A percentile compares a stretch with the other conserved stretches of the same genome.
Conservation (phyloP, 2,113 vertebrate genomes). For the Mirza zaza region DNA sequence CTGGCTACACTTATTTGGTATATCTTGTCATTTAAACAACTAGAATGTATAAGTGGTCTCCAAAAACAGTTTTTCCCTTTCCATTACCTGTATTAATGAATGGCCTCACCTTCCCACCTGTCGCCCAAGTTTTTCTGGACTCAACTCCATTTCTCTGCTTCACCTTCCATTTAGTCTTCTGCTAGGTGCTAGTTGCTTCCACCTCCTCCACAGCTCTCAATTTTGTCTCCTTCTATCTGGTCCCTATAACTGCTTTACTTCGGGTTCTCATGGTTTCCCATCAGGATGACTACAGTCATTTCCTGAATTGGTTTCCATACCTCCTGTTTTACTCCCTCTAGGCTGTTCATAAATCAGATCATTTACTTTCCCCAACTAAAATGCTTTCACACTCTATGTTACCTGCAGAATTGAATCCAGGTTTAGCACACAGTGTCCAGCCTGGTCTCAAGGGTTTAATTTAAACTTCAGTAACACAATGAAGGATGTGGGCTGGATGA, state of each 20-base stretch:
- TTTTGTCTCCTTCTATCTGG: not conserved
- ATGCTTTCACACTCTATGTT: not conserved
- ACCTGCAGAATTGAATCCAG: not conserved
- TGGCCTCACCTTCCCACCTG: too few relatives aligned
- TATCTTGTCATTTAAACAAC: not conserved
- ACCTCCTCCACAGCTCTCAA: not conserved
- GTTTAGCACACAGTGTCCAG: not conserved
- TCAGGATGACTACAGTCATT: not conserved
- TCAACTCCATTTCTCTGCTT: not conserved
- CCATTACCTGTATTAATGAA: not conserved
- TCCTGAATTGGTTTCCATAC: not conserved
- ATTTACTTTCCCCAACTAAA: slow-evolving; percentile 16
- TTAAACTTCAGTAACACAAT: not conserved
- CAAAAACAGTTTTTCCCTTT: not conserved
- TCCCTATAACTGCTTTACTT: not conserved
- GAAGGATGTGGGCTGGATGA: not conserved
- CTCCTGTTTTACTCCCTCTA: not conserved
- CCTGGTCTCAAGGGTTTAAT: not conserved
- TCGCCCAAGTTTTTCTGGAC: not conserved
- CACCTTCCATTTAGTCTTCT: not conserved
- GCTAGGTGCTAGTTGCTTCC: not conserved
- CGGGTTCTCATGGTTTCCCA: not conserved
- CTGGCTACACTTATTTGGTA: not conserved
- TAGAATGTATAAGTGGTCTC: not conserved
- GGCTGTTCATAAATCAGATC: not conserved